These are phyloP conservation scores for Corapipo altera DNA, from an alignment of 2,113 vertebrate species.

Conservation along the genomic window DNA sequence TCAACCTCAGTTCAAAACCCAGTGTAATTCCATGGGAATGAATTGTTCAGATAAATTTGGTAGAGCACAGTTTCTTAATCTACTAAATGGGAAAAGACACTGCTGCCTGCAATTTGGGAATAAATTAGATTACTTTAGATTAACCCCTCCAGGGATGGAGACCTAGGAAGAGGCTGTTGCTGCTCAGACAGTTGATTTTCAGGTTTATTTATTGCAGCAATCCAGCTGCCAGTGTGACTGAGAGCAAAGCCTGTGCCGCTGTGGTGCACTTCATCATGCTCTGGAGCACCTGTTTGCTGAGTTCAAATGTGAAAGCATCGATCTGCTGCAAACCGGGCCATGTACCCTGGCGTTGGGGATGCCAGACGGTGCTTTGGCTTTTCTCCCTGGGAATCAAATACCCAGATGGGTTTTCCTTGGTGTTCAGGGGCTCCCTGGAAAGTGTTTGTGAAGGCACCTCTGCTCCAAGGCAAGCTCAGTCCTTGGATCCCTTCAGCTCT, in stretches of 20 bases:
- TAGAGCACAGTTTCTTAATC: constrained; percentile 21
- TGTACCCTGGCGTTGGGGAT: accelerated
- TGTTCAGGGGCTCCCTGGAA: background rate
- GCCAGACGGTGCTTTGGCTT: background rate
- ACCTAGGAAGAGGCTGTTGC: background rate
- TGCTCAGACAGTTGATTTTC: background rate
- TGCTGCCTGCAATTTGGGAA: constrained; percentile 5
- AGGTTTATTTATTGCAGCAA: constrained; percentile 15
- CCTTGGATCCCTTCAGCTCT: background rate
- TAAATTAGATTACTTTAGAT: constrained; percentile 41
- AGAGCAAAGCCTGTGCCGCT: background rate
- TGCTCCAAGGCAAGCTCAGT: background rate
- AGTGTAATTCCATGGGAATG: background rate
- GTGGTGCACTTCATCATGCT: background rate
- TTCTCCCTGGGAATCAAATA: background rate
- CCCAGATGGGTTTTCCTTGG: accelerated
- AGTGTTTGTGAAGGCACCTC: background rate
- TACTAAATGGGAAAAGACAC: constrained; percentile 1
- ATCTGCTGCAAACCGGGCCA: background rate
- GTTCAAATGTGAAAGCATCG: background rate
- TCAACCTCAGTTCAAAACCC: constrained; percentile 7
- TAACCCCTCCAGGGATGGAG: constrained; percentile 22
- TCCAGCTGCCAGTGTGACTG: background rate
- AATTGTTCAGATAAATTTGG: constrained; percentile 24
- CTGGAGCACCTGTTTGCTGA: background rate